These are phyloP conservation scores for Daktulosphaira vitifoliae DNA, from an alignment of 1,140 invertebrate species.

Conservation along the genomic window DNA sequence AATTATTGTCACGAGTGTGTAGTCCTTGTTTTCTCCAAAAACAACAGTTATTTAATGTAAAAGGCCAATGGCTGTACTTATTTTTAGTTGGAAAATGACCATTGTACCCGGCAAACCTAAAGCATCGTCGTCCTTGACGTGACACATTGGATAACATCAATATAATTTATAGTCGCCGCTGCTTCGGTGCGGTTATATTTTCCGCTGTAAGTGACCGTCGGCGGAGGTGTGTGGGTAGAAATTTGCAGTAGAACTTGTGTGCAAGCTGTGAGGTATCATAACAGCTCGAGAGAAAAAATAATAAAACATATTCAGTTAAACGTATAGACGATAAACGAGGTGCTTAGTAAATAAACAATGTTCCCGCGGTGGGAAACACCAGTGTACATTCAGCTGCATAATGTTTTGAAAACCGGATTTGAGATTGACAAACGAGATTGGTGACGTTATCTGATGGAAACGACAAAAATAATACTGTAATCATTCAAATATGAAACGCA, in stretches of 20 bases:
- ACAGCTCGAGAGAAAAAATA: not conserved
- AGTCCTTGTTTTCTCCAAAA: too few species aligned
- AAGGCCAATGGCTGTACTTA: too few species aligned
- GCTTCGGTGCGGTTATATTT: not conserved
- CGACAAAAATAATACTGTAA: too few species aligned
- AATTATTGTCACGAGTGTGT: too few species aligned
- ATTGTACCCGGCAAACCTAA: too few species aligned
- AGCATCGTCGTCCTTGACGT: not conserved
- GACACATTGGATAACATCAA: conserved; percentile 9
- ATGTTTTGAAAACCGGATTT: conserved; percentile 16
- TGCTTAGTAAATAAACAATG: too few species aligned
- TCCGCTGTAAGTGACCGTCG: not conserved
- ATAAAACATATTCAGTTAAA: not conserved
- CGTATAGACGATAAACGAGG: not conserved
- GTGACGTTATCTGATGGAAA: too few species aligned
- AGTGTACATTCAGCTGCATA: not conserved
- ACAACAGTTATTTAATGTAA: too few species aligned
- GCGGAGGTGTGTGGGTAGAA: not conserved
- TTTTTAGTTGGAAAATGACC: too few species aligned
- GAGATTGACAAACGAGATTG: not conserved
- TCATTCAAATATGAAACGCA: too few species aligned
- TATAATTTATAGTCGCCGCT: not conserved
- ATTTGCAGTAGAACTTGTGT: too few species aligned
- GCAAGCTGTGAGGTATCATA: too few species aligned
- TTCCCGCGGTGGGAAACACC: not conserved